Evolutionary conservation across 2,113 vertebrate species (phyloP), one percentile per base, ranked within the genome.

Genomic region (Melanocharis versteri): DNA sequence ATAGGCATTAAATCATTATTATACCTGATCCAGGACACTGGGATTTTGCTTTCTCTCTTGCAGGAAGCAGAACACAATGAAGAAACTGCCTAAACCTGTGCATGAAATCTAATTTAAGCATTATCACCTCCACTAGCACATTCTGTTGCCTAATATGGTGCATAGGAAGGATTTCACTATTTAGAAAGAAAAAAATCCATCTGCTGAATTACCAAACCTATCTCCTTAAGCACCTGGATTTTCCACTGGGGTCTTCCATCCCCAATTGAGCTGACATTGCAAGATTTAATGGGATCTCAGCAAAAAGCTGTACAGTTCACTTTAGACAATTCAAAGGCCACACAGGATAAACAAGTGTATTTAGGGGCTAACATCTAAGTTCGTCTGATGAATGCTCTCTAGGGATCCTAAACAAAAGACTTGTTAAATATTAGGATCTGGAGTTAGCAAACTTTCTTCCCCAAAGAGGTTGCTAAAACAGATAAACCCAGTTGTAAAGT

Each of bases 381-480:
- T 48, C 61, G n/a, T 37, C 77, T 90, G 51, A 88, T 8, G 13
- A 92, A 72, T 8, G 40, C 20, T 89, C 24, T 15, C 84, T 28
- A n/a, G 62, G 73, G 77, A 96, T 61, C 22, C 58, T 68, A 58
- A 75, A 71, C 9, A 84, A 81, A 81, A 89, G 16, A 47, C 45
- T 48, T 23, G 15, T 72, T 81, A 90, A 83, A 44, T 61, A 89
- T 44, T 37, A 78, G 44, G 45, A 47, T 80, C 57, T 60, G 50
- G 93, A 90, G 16, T 51, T 48, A 71, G 37, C 48, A 87, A 72
- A 60, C 40, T 65, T 79, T 45, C 44, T 68, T 87, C 87, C 51
- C 48, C 86, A 73, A 94, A 87, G 58, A 76, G 20, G 48, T n/a
- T 87, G 47, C 82, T 95, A 92, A 87, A 93, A 33, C 72, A 93